Base-by-base conservation (phyloP, 1,140 invertebrate genomes). In the Littorina saxatilis region DNA sequence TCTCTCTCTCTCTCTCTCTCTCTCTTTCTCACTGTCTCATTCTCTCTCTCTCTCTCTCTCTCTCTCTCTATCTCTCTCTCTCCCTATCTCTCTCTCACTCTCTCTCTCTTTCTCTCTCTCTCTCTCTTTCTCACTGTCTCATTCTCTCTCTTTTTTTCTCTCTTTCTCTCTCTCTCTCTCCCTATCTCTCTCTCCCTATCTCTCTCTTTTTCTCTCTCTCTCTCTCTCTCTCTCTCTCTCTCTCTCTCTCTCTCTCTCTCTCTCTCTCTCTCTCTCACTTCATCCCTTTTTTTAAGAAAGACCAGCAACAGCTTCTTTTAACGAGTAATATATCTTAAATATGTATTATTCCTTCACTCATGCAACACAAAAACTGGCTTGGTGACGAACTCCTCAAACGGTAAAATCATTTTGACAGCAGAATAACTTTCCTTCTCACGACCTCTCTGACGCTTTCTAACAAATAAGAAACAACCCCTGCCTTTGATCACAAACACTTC, bases 191-290 rank as follows among this genome's bases (percentile, higher is more conserved):
- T 58, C 55, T 58, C 55, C n/a, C 55, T 58, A 9, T 58, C 9
- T 58, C 55, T 58, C 9, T 58, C 55, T 58, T 23, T 58, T 4
- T 58, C 9, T 58, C 55, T 58, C 55, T 58, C 55, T 58, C 9
- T 58, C 55, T 58, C n/a, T 27, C 4, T 27, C n/a, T 27, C n/a
- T 58, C 9, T 58, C 55, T 58, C 55, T 58, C 55, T 58, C 55
- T 58, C 55, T 58, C 55, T 58, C 55, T 58, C 55, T 58, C 55
- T 58, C 55, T 58, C 55, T 58, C 55, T 58, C 55, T 58, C 55
- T 58, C 55, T 58, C 55, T 58, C 55, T 58, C 55, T 58, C 55
- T 58, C 55, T 58, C 55, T 58, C 55, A 13, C 55, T 23, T 23
- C 55, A 58, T 58, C 9, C 55, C 55, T 58, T 9, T 58, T 11